Conservation (phyloP, 2,888 invertebrate genomes). For the Trimorus sp. region DNA sequence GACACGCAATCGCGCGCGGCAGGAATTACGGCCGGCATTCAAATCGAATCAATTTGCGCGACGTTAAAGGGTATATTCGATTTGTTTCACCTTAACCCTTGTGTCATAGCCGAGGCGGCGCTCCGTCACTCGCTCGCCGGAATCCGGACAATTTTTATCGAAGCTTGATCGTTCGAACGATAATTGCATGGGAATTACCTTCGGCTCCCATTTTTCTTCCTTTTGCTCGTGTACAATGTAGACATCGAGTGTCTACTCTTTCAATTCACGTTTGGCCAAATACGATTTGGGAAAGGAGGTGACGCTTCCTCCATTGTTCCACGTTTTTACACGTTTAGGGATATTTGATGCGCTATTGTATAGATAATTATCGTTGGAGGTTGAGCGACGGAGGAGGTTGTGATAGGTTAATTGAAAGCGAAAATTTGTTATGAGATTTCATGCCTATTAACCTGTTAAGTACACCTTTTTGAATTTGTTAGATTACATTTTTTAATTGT, state of each 20-base stretch:
- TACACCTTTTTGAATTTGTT: no score
- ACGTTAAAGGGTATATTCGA: conserved; percentile 57
- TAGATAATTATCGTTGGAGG: no score
- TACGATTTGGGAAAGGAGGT: no score
- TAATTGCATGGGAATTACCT: conserved; percentile 9
- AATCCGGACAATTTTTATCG: conserved; percentile 26
- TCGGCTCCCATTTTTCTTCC: background rate
- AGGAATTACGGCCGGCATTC: conserved; percentile 49
- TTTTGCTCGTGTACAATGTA: background rate
- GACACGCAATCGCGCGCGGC: conserved; percentile 46
- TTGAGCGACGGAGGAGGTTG: no score
- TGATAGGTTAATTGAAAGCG: no score
- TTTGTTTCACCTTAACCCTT: conserved; percentile 57
- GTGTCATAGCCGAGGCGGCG: conserved; percentile 14
- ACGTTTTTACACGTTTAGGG: no score
- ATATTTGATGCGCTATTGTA: no score
- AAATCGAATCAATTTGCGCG: conserved; percentile 45
- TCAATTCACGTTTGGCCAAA: no score
- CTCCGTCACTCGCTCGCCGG: background rate
- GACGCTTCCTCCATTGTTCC: background rate
- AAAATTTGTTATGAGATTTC: no score
- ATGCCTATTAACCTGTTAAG: no score
- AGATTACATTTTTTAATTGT: no score
- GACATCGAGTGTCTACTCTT: no score
- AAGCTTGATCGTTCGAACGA: background rate